Percentiles rank a stretch among this genome's conserved stretches.
Evolutionary conservation across 2,113 vertebrate species (phyloP).

Genomic region (Rhinolophus ferrumequinum): DNA sequence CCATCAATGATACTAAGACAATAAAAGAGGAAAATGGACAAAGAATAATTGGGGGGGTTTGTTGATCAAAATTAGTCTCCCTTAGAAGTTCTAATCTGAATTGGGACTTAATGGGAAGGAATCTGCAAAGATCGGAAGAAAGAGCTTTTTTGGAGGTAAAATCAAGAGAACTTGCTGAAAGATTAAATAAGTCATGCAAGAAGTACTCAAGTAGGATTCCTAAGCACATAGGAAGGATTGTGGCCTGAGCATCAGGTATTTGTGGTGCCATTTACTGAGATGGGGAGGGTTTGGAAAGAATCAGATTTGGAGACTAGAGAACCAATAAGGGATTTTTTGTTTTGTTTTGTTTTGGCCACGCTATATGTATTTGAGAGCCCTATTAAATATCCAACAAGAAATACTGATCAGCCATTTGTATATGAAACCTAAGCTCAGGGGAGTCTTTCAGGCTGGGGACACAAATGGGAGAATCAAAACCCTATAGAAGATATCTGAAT

Average conservation of each 20-base stretch:
- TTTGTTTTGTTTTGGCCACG: not conserved
- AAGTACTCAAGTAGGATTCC: not conserved
- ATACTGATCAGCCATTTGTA: not conserved
- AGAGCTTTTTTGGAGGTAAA: not conserved
- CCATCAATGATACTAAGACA: not conserved
- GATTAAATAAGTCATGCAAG: not conserved
- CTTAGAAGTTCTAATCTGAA: not conserved
- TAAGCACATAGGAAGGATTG: not conserved
- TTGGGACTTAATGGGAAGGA: not conserved
- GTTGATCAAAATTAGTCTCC: not conserved
- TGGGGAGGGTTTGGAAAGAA: not conserved
- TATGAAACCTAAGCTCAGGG: not conserved
- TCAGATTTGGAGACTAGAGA: not conserved
- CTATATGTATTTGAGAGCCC: not conserved
- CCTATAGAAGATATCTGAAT: not conserved
- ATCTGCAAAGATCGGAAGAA: not conserved
- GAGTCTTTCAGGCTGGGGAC: not conserved
- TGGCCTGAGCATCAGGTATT: not conserved
- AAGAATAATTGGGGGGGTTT: not conserved
- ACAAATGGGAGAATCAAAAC: not conserved
- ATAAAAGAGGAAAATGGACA: not conserved
- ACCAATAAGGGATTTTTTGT: not conserved
- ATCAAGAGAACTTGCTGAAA: not conserved
- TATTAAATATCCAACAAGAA: not conserved
- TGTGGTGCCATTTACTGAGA: not conserved